These are phyloP conservation scores for Muschampia plurimacula DNA, from an alignment of 2,888 invertebrate genomes.

Conservation along the genomic window DNA sequence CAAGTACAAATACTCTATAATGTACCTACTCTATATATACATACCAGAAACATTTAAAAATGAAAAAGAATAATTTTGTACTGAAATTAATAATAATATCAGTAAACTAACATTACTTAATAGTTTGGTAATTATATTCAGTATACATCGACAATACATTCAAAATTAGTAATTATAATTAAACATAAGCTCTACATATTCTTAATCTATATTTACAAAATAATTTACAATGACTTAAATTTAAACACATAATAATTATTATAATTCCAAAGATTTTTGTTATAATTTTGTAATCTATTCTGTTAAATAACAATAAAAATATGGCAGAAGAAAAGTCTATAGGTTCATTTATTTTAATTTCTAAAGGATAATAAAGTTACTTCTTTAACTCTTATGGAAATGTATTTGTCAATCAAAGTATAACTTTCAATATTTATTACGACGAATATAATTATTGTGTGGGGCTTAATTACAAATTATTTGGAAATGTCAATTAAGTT, in stretches of 20 bases:
- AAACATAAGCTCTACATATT: slow-evolving; percentile 25
- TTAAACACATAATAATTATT: slow-evolving; percentile 28
- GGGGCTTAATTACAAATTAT: no score
- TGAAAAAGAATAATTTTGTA: slow-evolving; percentile 57
- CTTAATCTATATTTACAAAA: slow-evolving; percentile 51
- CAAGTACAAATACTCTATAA: slow-evolving; percentile 63
- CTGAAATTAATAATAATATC: slow-evolving; percentile 49
- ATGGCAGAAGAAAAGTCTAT: slow-evolving; percentile 20
- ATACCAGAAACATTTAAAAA: slow-evolving; percentile 46
- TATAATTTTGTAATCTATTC: slow-evolving; percentile 38
- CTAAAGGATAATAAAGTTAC: neutral
- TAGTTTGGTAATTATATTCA: slow-evolving; percentile 55
- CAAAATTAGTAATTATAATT: slow-evolving; percentile 19
- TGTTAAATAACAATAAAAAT: slow-evolving; percentile 33
- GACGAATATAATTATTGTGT: no score
- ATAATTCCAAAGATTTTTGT: slow-evolving; percentile 41
- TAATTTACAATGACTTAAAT: slow-evolving; percentile 48
- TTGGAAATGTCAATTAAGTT: no score
- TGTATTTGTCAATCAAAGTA: neutral
- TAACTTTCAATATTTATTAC: no score
- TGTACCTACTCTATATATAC: slow-evolving; percentile 66
- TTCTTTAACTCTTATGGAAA: neutral
- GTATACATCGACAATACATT: slow-evolving; percentile 49
- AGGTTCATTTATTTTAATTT: slow-evolving; percentile 6
- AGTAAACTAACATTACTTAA: slow-evolving; percentile 42